phyloP scores from a whole-genome alignment of 2,113 vertebrate genomes.

The Daboia siamensis region DNA sequence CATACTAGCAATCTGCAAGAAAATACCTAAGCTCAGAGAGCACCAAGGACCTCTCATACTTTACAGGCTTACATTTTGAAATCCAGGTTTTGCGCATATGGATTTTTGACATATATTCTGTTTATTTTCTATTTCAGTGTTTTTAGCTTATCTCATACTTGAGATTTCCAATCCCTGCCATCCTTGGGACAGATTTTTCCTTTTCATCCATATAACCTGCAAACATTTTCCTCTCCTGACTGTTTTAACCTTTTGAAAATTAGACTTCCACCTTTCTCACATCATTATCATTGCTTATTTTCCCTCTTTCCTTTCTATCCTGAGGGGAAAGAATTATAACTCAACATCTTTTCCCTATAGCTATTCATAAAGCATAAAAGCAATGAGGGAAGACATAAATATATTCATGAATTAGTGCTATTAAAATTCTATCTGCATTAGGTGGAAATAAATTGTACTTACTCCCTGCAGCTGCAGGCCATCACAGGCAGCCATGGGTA shows the following conservation, averaged over 20 bases:
- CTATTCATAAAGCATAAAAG: slow-evolving; percentile 13
- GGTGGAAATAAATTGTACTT: slow-evolving; percentile 3
- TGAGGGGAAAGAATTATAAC: slow-evolving; percentile 15
- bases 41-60: neutral
- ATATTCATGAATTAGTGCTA: slow-evolving; percentile 27
- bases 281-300: neutral
- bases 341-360: slow-evolving; percentile 4
- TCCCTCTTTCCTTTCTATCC: neutral
- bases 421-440: slow-evolving; percentile 24
- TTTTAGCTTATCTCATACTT: neutral
- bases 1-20: neutral
- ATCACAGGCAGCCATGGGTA: neutral
- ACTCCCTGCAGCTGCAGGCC: neutral
- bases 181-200: neutral
- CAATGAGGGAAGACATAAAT: slow-evolving; percentile 13
- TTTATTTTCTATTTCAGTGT: neutral
- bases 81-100: neutral
- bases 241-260: slow-evolving; percentile 4
- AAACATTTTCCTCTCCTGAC: neutral
- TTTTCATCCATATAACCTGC: neutral
- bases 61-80: neutral
- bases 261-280: neutral
- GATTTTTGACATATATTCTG: neutral
- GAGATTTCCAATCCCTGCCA: neutral
- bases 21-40: neutral